Conservation (phyloP, 2,888 invertebrate genomes). For the Malthinus flaveolus region DNA sequence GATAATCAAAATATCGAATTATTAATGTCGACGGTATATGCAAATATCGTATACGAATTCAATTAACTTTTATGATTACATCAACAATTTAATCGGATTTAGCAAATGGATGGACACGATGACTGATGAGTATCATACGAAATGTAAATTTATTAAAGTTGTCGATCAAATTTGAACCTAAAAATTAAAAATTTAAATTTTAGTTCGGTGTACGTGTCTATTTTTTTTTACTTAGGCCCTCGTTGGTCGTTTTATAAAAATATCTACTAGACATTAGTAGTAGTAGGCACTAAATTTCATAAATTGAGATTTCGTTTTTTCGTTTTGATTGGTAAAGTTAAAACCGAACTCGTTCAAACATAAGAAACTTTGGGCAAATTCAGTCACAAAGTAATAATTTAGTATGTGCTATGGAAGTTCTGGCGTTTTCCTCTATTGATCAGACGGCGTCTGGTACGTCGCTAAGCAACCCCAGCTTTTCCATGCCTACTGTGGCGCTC, state of each 20-base stretch:
- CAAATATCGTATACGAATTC: slow-evolving; percentile 14
- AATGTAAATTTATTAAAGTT: slow-evolving; percentile 24
- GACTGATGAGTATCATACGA: slow-evolving; percentile 11
- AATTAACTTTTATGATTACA: slow-evolving; percentile 22
- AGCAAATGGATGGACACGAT: slow-evolving; percentile 15
- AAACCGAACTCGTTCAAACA: background rate
- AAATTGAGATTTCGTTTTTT: too few relatives aligned
- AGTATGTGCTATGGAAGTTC: slow-evolving; percentile 31
- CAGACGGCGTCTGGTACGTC: slow-evolving; percentile 49
- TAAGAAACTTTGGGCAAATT: slow-evolving; percentile 22
- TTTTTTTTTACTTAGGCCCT: too few relatives aligned
- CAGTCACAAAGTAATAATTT: slow-evolving; percentile 36
- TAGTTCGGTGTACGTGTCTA: background rate
- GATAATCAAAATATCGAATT: background rate
- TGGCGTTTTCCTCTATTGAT: slow-evolving; percentile 45
- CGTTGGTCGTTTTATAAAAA: too few relatives aligned
- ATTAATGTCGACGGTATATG: background rate
- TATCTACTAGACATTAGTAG: too few relatives aligned
- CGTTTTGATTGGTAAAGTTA: slow-evolving; percentile 8
- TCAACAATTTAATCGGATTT: slow-evolving; percentile 25
- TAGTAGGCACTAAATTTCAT: too few relatives aligned
- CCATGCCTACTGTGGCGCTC: slow-evolving; percentile 14
- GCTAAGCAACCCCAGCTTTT: slow-evolving; percentile 45
- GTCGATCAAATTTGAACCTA: slow-evolving; percentile 1
- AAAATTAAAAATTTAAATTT: background rate